Base-by-base conservation (phyloP, 30 jellyfish, hydroid and myxozoan species). In the Catostylus mosaicus region DNA sequence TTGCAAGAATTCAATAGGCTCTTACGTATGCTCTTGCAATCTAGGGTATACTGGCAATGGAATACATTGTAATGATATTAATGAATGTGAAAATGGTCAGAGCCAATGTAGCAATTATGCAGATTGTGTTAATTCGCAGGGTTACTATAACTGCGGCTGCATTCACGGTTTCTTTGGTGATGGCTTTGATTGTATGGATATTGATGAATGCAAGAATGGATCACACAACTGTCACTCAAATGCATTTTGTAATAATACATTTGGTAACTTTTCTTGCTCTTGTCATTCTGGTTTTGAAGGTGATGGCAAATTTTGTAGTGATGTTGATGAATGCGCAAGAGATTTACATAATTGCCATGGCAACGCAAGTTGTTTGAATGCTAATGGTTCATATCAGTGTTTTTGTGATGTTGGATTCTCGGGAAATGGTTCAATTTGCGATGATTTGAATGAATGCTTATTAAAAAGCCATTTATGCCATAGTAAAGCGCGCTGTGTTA, bases 1-100 rank as follows among this genome's bases (percentile, higher is more conserved):
- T 24, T 90, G 97, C 80, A 29, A 67, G 19, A 90, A 90, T 46
- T 72, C 85, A 12, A 38, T 23, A 47, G 97, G 97, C 47, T 90
- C 97, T 11, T 90, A 65, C 33, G 34, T 9, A 1, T 90, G 97
- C 81, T 20, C 61, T n/a, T 90, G 97, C 67, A 84, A 34, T 36
- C 4, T 20, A 5, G 97, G 97, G 6, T 83, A 75, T 64, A 30
- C 75, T 57, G 97, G 97, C 16, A 36, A 90, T 43, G 97, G 97
- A 1, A 2, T 20, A 29, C 45, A 26, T 0, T 90, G 97, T 73
- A 46, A 32, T 43, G 83, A 86, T 67, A 9, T 56, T 0, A 76
- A 83, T 46, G 86, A 73, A 70, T 71, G 86, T 30, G 59, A 24
- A 26, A 12, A 2, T 18, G 61, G 30, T 4, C 0, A 30, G n/a